Evolutionary conservation across 2,888 invertebrate genomes (phyloP), one percentile per base, ranked within the genome.

Genomic region (Rosalia funebris): DNA sequence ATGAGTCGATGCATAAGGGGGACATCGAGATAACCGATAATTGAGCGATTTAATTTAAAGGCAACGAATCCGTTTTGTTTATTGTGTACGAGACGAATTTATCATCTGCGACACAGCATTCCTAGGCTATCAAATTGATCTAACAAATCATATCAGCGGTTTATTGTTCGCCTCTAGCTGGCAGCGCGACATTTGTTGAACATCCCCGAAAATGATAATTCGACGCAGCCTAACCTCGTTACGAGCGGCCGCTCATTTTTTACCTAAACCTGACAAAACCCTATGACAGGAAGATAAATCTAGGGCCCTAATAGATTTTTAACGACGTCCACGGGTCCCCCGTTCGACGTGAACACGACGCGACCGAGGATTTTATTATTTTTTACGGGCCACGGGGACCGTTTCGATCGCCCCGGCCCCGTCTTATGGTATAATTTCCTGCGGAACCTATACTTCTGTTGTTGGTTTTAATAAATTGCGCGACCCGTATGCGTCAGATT

Each of bases 261-360:
- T 73, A 72, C 68, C 66, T 56, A 61, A 66, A 70, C 67, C 70
- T 71, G 70, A 71, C 71, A 71, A 71, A 71, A 68, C 68, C 65
- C 64, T 50, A 63, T 69, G 73, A 71, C 73, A 71, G 70, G 61
- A 67, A 71, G 67, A 71, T 71, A 71, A 70, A 71, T 71, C 66
- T 69, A 65, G 63, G 54, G 46, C 69, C 63, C 72, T 74, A 74
- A 74, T 74, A 72, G 74, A 71, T 74, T 74, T 74, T 73, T 74
- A 74, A 74, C 73, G 74, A 74, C 68, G 68, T 64, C 67, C 60
- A 63, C 42, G 31, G 56, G 61, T 55, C 57, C 41, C 46, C 44
- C 52, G 32, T 54, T 25, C 54, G 31, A 47, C 48, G 39, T 39
- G 59, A 52, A 42, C 54, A 41, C 34, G 57, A 44, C 47, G 46